phyloP scores from a whole-genome alignment of 2,113 vertebrate genomes.

The Solea solea region DNA sequence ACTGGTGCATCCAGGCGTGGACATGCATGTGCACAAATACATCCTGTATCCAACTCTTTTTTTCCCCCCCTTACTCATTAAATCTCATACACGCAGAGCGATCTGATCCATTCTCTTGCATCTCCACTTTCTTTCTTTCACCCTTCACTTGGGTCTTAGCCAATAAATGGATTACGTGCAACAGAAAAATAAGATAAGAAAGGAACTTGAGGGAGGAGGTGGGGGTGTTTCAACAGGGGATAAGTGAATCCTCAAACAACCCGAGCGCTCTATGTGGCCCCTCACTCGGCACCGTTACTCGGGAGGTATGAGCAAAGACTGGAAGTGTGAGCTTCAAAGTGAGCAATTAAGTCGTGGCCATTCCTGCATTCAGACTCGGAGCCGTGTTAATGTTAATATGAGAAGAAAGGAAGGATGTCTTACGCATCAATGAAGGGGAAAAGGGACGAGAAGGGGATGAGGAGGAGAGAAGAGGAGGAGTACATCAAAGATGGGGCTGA shows the following conservation, averaged over 20 bases:
- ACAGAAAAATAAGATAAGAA: slow-evolving; percentile 39
- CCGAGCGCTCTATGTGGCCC: slow-evolving; percentile 17
- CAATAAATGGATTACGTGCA: slow-evolving; percentile 63
- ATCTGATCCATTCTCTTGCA: slow-evolving; percentile 34
- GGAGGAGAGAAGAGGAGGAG: slow-evolving; percentile 6
- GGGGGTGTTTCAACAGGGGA: slow-evolving; percentile 42
- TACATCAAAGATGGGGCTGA: slow-evolving; percentile 57
- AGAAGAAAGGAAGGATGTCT: slow-evolving; percentile 14
- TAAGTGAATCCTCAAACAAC: slow-evolving; percentile 50
- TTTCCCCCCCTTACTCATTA: background rate
- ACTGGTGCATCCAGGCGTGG: slow-evolving; percentile 2
- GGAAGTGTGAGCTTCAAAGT: slow-evolving; percentile 36
- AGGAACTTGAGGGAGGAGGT: slow-evolving; percentile 3
- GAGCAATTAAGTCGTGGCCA: slow-evolving; percentile 41
- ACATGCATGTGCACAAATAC: background rate
- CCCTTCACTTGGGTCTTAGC: slow-evolving; percentile 44
- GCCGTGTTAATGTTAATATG: slow-evolving; percentile 41
- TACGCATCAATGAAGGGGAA: background rate
- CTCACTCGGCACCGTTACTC: slow-evolving; percentile 12
- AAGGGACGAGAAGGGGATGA: slow-evolving; percentile 5
- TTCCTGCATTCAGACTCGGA: slow-evolving; percentile 9
- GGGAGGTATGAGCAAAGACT: slow-evolving; percentile 7
- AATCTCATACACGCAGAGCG: slow-evolving; percentile 11
- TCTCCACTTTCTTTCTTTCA: slow-evolving; percentile 41
- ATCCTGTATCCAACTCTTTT: background rate